phyloP scores from a whole-genome alignment of 1,140 invertebrate species.

The Ceratitis capitata region DNA sequence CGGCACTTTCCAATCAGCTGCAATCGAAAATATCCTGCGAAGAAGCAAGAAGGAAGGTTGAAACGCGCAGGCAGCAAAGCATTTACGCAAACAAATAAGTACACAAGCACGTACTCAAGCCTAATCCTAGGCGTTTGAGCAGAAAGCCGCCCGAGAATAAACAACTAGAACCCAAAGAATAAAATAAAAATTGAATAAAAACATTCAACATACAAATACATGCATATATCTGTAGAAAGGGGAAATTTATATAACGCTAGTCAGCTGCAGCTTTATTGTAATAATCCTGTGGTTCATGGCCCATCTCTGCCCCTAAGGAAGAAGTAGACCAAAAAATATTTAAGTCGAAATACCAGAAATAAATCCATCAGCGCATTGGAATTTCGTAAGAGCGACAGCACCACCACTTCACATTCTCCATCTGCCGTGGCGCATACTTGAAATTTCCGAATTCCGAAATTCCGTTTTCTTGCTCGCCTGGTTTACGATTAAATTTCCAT shows the following conservation, averaged over 20 bases:
- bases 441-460: neutral
- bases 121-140: constrained; percentile 31
- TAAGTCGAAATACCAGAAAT: constrained; percentile 8
- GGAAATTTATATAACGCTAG: neutral
- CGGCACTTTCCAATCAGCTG: neutral
- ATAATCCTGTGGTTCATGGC: neutral
- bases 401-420: neutral
- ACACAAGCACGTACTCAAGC: constrained; percentile 9
- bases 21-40: neutral
- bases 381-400: neutral
- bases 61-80: neutral
- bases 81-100: neutral
- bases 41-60: neutral
- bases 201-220: neutral
- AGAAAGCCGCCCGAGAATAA: constrained; percentile 21
- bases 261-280: neutral
- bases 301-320: neutral
- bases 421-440: neutral
- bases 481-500: constrained; percentile 45
- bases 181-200: neutral
- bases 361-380: constrained; percentile 4
- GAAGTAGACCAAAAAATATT: neutral
- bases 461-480: neutral
- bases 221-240: neutral
- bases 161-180: neutral